Base-by-base conservation (phyloP, 2,888 invertebrate species). In the Thyatira batis region DNA sequence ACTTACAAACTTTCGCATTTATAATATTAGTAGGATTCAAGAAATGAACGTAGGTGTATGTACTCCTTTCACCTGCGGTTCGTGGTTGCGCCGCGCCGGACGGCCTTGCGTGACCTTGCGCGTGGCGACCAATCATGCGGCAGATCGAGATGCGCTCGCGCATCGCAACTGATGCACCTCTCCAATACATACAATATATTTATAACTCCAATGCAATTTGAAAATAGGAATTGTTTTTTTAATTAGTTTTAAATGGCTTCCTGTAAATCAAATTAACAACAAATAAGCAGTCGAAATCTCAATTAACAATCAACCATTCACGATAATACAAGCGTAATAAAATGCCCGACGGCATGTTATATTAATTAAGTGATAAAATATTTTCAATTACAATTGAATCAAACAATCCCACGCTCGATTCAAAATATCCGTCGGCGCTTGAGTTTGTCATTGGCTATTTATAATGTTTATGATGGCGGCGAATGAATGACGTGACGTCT, bases 41-140 rank as follows among this genome's bases (percentile, higher is more conserved):
- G n/a, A 46, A 48, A 11, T 27, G 48, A 27, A 27, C 48, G 48
- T 46, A 13, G 33, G 48, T 54, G 52, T 46, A 23, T 10, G 10
- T n/a, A 30, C 46, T 44, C 61, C 63, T 67, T 61, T 62, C 65
- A 67, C 67, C 66, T 53, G 59, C 54, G 50, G 53, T 50, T 53
- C 51, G 43, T 23, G 20, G 51, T 45, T 20, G 43, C 30, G 50
- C 55, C 45, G 54, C 57, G 53, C 52, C 51, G 54, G 49, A 50
- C 71, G 78, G 72, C 78, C 80, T 80, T 78, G 78, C 57, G 57
- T 64, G 76, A 71, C 76, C 76, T 78, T 77, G 73, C 59, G 61
- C 55, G 23, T 23, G 21, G n/a, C 25, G 25, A 17, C 20, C 51
- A 25, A 44, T 27, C 27, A 28, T 28, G 48, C 23, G 51, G 51